phyloP scores from a whole-genome alignment of 2,888 invertebrate genomes.

The Stegana nigrithorax region DNA sequence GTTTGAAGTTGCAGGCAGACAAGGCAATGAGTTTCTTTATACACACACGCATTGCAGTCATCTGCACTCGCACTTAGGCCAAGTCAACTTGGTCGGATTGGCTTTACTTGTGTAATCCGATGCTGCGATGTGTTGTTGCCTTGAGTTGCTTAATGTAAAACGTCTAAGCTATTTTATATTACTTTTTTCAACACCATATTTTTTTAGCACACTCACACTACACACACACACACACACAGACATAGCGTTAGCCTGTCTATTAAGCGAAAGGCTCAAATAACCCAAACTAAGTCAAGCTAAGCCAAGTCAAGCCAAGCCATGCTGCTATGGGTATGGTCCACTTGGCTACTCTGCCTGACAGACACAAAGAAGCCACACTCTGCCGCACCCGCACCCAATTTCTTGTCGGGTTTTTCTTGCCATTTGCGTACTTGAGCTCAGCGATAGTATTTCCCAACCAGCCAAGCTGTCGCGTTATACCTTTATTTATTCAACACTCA shows the following conservation, averaged over 20 bases:
- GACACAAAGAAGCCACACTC: background rate
- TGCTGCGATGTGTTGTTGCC: background rate
- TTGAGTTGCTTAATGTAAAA: constrained; percentile 3
- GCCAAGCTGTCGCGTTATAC: too few relatives aligned
- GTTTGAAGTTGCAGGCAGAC: too few relatives aligned
- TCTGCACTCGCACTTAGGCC: too few relatives aligned
- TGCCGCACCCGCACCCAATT: background rate
- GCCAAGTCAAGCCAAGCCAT: too few relatives aligned
- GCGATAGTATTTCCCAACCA: constrained; percentile 2
- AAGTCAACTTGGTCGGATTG: too few relatives aligned
- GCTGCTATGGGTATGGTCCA: too few relatives aligned
- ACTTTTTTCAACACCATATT: background rate
- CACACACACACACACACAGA: background rate
- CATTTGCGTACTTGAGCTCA: constrained; percentile 4
- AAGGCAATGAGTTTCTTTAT: too few relatives aligned
- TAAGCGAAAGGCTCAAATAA: constrained; percentile 3
- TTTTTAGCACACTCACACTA: too few relatives aligned
- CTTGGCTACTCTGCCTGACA: background rate
- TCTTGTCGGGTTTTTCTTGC: background rate
- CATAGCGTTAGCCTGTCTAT: too few relatives aligned
- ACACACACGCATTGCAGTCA: too few relatives aligned
- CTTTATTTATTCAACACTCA: too few relatives aligned
- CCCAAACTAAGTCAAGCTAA: constrained; percentile 5
- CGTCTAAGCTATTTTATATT: background rate
- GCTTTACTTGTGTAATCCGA: constrained; percentile 6